phyloP scores from a whole-genome alignment of 1,140 invertebrate species.

The Drosophila hydei region DNA sequence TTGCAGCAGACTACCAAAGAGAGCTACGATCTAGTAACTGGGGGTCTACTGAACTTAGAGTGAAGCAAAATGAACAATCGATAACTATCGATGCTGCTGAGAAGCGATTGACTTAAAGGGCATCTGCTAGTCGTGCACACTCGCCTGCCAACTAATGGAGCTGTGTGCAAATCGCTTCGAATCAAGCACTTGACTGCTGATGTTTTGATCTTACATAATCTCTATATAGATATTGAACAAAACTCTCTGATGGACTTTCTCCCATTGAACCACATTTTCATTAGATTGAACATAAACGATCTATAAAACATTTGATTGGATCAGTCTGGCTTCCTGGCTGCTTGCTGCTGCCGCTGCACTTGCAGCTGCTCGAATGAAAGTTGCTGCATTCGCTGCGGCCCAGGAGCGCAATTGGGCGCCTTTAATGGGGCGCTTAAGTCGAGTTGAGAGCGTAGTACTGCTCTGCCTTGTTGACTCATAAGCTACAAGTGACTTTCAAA shows the following conservation, averaged over 20 bases:
- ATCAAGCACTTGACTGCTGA: too few relatives aligned
- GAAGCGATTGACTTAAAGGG: too few relatives aligned
- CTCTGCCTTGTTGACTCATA: too few relatives aligned
- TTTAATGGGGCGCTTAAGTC: neutral
- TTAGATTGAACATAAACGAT: neutral
- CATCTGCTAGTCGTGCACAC: too few relatives aligned
- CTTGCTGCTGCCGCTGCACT: constrained; percentile 11
- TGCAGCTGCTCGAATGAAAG: constrained; percentile 49
- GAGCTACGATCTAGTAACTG: too few relatives aligned
- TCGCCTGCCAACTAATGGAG: too few relatives aligned
- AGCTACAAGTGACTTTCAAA: too few relatives aligned
- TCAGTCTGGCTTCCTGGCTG: constrained; percentile 17
- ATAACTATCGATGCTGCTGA: neutral
- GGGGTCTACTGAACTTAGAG: too few relatives aligned
- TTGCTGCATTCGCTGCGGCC: constrained; percentile 11
- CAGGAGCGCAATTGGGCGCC: constrained; percentile 6
- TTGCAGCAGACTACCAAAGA: too few relatives aligned
- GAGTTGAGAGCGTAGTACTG: too few relatives aligned
- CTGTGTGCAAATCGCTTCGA: too few relatives aligned
- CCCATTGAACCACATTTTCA: neutral
- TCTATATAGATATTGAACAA: constrained; percentile 3
- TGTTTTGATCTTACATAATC: constrained; percentile 1
- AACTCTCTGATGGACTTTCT: constrained; percentile 1
- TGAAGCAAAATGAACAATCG: neutral
- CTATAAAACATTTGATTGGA: constrained; percentile 15